These are phyloP conservation scores for Corythornis vintsioides DNA, from an alignment of 2,113 vertebrate genomes.

Conservation along the genomic window DNA sequence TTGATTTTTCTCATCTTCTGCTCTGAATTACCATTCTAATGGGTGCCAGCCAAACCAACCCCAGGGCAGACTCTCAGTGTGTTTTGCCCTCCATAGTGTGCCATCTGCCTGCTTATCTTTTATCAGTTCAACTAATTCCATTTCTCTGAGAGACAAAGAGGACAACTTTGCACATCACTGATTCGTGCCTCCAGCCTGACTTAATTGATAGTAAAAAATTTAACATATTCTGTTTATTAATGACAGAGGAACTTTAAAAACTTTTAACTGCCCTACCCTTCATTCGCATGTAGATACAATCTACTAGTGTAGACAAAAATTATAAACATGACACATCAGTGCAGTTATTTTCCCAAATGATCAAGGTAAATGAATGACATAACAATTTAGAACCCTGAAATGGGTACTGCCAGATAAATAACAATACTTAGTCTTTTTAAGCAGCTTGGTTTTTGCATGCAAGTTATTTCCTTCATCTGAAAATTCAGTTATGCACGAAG, in stretches of 20 bases:
- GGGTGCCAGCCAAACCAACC: not conserved
- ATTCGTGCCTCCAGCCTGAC: not conserved
- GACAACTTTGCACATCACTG: slow-evolving; percentile 1
- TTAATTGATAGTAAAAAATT: not conserved
- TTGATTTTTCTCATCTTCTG: slow-evolving; percentile 10
- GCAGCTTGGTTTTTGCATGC: not conserved
- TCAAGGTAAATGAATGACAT: not conserved
- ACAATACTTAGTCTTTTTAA: not conserved
- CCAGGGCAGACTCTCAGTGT: not conserved
- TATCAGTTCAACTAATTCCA: slow-evolving; percentile 7
- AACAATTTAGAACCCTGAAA: not conserved
- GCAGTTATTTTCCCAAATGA: not conserved
- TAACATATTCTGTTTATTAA: not conserved
- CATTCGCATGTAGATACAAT: not conserved
- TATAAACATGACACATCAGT: not conserved
- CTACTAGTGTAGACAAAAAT: not conserved
- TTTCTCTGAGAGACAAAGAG: slow-evolving; percentile 13
- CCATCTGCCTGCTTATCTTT: slow-evolving; percentile 49
- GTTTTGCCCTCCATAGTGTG: not conserved
- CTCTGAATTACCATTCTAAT: not conserved
- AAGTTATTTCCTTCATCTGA: not conserved
- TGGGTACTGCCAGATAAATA: not conserved
- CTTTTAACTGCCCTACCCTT: not conserved
- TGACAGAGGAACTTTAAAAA: not conserved
- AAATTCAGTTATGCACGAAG: not conserved